phyloP scores from a whole-genome alignment of 2,888 invertebrate species.

The Papilio protenor region DNA sequence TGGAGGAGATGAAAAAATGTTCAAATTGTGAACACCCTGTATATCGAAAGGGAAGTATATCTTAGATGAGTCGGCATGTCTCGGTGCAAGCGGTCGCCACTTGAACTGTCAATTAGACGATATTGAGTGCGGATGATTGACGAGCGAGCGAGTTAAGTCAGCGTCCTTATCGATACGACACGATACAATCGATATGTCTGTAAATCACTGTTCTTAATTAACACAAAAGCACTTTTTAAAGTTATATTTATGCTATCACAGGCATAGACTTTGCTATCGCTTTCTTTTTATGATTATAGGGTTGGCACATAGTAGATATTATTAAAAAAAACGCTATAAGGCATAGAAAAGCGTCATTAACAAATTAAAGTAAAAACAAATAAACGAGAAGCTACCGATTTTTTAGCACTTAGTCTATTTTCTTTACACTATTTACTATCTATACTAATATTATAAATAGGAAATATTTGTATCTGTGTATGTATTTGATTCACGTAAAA shows the following conservation, averaged over 20 bases:
- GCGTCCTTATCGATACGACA: neutral
- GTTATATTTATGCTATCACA: neutral
- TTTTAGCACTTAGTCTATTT: no score
- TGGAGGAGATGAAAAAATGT: neutral
- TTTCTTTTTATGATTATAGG: no score
- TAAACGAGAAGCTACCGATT: no score
- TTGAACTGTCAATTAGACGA: slow-evolving; percentile 82
- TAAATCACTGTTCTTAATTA: slow-evolving; percentile 6
- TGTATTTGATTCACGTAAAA: no score
- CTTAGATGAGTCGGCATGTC: slow-evolving; percentile 80
- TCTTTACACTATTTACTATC: no score
- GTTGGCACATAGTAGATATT: no score
- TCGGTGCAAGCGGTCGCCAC: slow-evolving; percentile 71
- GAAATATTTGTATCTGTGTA: no score
- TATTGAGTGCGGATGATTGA: slow-evolving; percentile 78
- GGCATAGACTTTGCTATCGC: no score
- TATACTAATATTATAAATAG: no score
- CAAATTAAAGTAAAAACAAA: no score
- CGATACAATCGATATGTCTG: slow-evolving; percentile 28
- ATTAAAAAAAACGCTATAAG: no score
- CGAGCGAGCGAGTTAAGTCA: slow-evolving; percentile 55
- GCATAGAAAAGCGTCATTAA: no score
- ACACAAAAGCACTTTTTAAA: neutral
- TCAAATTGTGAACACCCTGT: slow-evolving; percentile 57
- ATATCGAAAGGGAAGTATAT: slow-evolving; percentile 58